Evolutionary conservation across 2,888 invertebrate genomes (phyloP), one percentile per base, ranked within the genome.

Genomic region (Drosophila basisetae): DNA sequence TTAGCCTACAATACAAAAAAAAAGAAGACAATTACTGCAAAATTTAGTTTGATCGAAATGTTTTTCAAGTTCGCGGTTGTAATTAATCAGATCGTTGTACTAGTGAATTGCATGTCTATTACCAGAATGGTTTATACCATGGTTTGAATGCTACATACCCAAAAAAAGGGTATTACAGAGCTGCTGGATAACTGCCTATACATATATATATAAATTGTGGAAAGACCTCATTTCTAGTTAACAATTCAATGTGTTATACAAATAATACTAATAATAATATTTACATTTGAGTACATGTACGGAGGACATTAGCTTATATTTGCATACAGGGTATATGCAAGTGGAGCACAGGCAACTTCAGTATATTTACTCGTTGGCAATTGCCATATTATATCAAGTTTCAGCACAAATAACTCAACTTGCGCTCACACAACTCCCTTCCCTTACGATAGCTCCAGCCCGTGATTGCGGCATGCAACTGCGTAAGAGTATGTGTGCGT

Each of bases 391-490:
- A 65, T 69, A 66, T 78, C 76, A 78, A 82, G 83, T 90, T 84
- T 73, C 70, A 41, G 74, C 76, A 70, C 80, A 79, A 66, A 80
- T 83, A 89, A 82, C 78, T 81, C 89, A 76, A 68, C 63, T 62
- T 69, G 55, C 50, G 72, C 72, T 41, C 31, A 31, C 71, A n/a
- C 22, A 28, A 25, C 18, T n/a, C 35, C 35, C 25, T 35, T 13
- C 35, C 49, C 53, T 58, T 31, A 16, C 25, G 41, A 41, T 28
- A 50, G 33, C 33, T 18, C 30, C 37, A 30, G 28, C 41, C 31
- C 22, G 47, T 16, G 13, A 7, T 7, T 43, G 39, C 67, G 47
- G 43, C 35, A 39, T 64, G 73, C 59, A 53, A 35, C 58, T 53
- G 13, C 11, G 53, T 55, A 11, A 22, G 41, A 52, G 37, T 59